Conservation (phyloP, 2,113 vertebrate species). For the Mungos mungo region DNA sequence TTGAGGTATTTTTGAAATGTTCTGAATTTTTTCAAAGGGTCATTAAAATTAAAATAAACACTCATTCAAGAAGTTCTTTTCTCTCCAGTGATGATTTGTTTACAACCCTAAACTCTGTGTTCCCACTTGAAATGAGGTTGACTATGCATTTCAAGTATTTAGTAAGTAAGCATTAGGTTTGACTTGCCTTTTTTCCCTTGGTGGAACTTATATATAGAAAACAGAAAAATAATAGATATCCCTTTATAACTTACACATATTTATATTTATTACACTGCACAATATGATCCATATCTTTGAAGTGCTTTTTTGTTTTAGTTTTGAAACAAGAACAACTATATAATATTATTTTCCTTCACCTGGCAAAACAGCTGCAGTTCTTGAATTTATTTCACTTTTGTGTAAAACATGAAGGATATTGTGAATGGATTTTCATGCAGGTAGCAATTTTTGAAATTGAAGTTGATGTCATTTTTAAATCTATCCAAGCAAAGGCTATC, state of each 20-base stretch:
- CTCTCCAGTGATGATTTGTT: neutral
- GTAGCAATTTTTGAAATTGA: conserved; percentile 66
- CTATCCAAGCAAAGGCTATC: neutral
- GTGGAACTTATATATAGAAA: neutral
- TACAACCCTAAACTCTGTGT: neutral
- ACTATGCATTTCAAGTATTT: neutral
- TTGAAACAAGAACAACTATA: conserved; percentile 58
- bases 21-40: neutral
- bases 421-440: conserved; percentile 70
- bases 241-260: neutral
- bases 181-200: neutral
- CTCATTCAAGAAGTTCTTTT: neutral
- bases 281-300: neutral
- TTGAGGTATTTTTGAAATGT: neutral
- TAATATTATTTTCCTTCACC: conserved; percentile 52
- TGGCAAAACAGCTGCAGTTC: conserved; percentile 55
- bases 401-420: conserved; percentile 41
- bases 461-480: conserved; percentile 39
- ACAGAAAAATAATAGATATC: neutral
- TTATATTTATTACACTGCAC: neutral
- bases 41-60: neutral
- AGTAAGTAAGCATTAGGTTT: neutral
- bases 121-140: neutral
- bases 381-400: conserved; percentile 61
- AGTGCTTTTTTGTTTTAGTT: conserved; percentile 21